Base-by-base conservation (phyloP, 2,797 vertebrate genomes). In the Chelon auratus region DNA sequence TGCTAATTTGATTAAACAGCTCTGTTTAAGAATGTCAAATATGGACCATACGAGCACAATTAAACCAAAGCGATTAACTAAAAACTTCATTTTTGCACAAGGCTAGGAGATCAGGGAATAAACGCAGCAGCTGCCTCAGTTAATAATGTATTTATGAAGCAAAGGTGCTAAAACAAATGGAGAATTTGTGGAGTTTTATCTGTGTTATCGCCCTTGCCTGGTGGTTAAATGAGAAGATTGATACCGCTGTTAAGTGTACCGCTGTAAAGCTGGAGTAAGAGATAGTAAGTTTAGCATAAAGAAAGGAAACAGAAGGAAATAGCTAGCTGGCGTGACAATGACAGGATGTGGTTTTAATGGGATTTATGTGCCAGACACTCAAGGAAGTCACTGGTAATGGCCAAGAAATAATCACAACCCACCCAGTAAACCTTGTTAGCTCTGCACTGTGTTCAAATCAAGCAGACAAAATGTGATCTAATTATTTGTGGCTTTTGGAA, bases 111-210 rank as follows among this genome's bases (percentile, higher is more conserved):
- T n/a, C 8, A 55, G 15, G 39, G 30, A 18, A 43, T 43, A 37
- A 20, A 63, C 26, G 50, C 18, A 51, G 47, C 9, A 22, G 22
- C 37, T 18, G 52, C 43, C 20, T 45, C 3, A 22, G 52, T n/a
- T 65, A 17, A 53, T 64, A n/a, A 54, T 43, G 2, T 33, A 52
- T 17, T 43, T 58, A 7, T 57, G 18, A 57, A 26, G 24, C 24
- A 26, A 26, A 26, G 24, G 24, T 26, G 24, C 24, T 26, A 26
- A 26, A 26, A 26, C 3, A 26, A 26, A 26, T 26, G 24, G 24
- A 26, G 3, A 3, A 26, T 26, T 26, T 1, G 24, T 26, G 24
- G 22, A 22, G 30, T 33, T 33, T 33, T 8, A 8, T 33, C 7
- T 8, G 30, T 7, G 2, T 8, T 8, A 33, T 33, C 30, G 2